A percentile compares a stretch with the other conserved stretches of the same genome.
These are phyloP conservation scores for Penaeus indicus DNA, from an alignment of 1,140 invertebrate genomes.

Conservation along the genomic window DNA sequence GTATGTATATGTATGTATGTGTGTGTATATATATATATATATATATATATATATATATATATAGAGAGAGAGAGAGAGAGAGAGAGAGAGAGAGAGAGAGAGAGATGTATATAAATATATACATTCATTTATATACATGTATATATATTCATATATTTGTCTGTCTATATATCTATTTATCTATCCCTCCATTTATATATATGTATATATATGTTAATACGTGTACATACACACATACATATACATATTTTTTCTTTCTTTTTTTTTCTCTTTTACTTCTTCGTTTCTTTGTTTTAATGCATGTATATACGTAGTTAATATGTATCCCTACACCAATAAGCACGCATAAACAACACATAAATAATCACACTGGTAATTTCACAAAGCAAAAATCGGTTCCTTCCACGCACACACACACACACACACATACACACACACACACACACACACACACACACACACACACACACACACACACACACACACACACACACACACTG, in stretches of 20 bases:
- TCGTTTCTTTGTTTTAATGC: neutral
- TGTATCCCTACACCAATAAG: neutral
- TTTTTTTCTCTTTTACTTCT: neutral
- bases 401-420: neutral
- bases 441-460: neutral
- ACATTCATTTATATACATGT: too few relatives aligned
- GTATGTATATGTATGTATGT: neutral
- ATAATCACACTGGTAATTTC: neutral
- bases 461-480: neutral
- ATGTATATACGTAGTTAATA: neutral
- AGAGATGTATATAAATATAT: neutral
- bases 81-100: neutral
- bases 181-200: neutral
- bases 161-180: neutral
- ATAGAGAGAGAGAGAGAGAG: neutral
- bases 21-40: neutral
- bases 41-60: slow-evolving; percentile 16
- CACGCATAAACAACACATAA: neutral
- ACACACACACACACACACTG: neutral
- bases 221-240: slow-evolving; percentile 2
- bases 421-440: neutral
- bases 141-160: neutral
- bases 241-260: neutral
- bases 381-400: neutral
- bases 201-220: slow-evolving; percentile 14